phyloP scores from a whole-genome alignment of 2,888 invertebrate species.

The Lapara coniferarum region DNA sequence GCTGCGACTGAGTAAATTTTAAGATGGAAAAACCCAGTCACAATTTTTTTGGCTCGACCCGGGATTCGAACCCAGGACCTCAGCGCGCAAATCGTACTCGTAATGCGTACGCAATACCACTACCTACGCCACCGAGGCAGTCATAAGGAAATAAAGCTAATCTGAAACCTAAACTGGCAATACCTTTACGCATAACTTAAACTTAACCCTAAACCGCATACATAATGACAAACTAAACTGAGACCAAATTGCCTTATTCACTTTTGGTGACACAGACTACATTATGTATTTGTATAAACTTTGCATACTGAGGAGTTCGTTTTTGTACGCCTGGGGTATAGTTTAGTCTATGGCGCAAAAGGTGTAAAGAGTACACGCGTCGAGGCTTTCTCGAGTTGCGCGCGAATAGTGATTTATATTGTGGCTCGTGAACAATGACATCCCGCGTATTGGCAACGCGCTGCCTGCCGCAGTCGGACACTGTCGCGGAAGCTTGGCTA shows the following conservation, averaged over 20 bases:
- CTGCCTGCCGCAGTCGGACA: constrained; percentile 53
- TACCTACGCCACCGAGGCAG: too few species aligned
- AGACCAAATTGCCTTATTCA: constrained; percentile 38
- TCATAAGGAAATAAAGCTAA: constrained; percentile 12
- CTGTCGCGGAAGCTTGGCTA: constrained; percentile 66
- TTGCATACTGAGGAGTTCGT: constrained; percentile 32
- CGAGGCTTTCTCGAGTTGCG: constrained; percentile 54
- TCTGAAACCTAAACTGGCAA: constrained; percentile 33
- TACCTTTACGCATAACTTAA: constrained; percentile 35
- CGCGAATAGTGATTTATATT: constrained; percentile 74
- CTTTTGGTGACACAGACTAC: constrained; percentile 39
- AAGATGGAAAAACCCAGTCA: too few species aligned
- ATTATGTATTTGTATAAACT: constrained; percentile 30
- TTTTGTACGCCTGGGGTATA: constrained; percentile 28
- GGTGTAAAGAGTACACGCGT: constrained; percentile 56
- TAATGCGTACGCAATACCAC: too few species aligned
- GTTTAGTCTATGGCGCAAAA: constrained; percentile 44
- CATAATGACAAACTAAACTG: constrained; percentile 35
- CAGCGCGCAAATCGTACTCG: too few species aligned
- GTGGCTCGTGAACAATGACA: constrained; percentile 76
- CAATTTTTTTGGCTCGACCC: too few species aligned
- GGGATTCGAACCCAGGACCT: too few species aligned
- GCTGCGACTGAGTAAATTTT: too few species aligned
- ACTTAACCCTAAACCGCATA: constrained; percentile 38
- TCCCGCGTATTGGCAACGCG: constrained; percentile 57